Evolutionary conservation across 2,797 vertebrate species (phyloP).

Genomic region (Aphelocoma californica): DNA sequence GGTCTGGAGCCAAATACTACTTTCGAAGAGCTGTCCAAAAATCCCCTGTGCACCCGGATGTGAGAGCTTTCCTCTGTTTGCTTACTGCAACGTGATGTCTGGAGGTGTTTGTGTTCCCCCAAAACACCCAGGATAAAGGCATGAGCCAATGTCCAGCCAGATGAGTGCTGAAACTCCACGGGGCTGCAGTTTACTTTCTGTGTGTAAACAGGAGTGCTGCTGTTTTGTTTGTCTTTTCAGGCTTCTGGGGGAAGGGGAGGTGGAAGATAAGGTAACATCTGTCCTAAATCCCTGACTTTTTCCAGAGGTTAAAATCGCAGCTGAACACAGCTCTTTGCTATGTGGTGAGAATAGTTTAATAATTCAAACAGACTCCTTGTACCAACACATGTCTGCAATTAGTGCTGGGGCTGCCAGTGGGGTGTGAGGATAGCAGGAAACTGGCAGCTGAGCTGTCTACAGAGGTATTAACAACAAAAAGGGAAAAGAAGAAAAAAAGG

Average conservation of each 20-base stretch:
- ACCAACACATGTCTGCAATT: background rate
- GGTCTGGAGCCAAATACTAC: background rate
- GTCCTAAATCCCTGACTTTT: background rate
- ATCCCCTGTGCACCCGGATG: accelerated
- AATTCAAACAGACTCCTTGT: background rate
- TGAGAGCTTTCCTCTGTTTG: background rate
- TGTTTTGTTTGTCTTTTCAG: background rate
- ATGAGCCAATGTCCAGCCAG: background rate
- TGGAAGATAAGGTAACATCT: background rate
- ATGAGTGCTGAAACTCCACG: background rate
- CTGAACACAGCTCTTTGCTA: background rate
- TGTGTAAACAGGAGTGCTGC: background rate
- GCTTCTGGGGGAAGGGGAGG: background rate
- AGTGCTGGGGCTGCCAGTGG: background rate
- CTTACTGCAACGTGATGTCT: background rate
- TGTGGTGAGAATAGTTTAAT: background rate
- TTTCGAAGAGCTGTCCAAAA: conserved; percentile 24
- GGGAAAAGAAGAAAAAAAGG: background rate
- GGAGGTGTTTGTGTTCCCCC: background rate
- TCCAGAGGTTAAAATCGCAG: background rate
- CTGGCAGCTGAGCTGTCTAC: background rate
- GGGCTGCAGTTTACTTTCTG: background rate
- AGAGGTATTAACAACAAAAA: background rate
- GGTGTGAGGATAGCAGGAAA: background rate
- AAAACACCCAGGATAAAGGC: background rate